Evolutionary conservation across 2,797 vertebrate species (phyloP).

Genomic region (Phoebastria nigripes): DNA sequence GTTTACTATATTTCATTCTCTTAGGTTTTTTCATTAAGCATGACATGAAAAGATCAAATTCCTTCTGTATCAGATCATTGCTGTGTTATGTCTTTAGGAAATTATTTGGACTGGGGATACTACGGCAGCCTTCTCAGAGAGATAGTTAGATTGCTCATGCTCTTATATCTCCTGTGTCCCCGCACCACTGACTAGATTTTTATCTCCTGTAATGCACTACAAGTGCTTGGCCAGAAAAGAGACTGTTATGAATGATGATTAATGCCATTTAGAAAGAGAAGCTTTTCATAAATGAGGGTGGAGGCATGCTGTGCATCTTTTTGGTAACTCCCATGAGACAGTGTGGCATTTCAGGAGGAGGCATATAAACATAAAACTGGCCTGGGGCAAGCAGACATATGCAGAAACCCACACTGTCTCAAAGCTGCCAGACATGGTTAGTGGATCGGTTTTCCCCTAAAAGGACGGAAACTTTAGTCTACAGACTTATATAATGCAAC

Average conservation of each 20-base stretch:
- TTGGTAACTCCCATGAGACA: background rate
- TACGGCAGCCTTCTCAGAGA: background rate
- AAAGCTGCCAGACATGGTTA: background rate
- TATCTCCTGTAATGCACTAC: background rate
- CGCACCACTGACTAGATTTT: background rate
- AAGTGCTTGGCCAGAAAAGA: background rate
- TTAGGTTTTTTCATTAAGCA: background rate
- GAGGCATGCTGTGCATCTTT: background rate
- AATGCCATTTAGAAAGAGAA: background rate
- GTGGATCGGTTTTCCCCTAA: background rate
- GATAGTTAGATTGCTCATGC: background rate
- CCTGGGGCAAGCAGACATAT: background rate
- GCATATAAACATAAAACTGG: background rate
- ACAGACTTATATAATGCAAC: background rate
- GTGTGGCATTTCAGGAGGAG: background rate
- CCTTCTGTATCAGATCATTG: background rate
- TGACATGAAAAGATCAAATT: background rate
- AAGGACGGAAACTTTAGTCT: background rate
- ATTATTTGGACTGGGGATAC: background rate
- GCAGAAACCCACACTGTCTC: background rate
- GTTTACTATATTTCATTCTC: background rate
- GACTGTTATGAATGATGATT: background rate
- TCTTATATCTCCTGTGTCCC: background rate
- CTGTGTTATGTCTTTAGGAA: background rate
- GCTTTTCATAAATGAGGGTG: background rate